Base-by-base conservation (phyloP, 2,888 invertebrate genomes). In the Microctonus hyperodae region DNA sequence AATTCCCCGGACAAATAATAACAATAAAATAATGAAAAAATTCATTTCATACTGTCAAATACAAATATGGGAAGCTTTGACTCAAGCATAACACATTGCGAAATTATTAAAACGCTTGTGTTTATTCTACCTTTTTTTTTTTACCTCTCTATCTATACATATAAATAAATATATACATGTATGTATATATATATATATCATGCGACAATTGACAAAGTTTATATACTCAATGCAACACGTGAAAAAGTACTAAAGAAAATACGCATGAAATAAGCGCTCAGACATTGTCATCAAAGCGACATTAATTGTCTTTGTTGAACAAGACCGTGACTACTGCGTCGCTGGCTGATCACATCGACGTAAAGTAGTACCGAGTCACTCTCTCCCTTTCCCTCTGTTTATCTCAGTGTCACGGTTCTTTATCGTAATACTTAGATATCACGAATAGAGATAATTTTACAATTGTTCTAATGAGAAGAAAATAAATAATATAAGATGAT, bases 281-380 rank as follows among this genome's bases (percentile, higher is more conserved):
- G 9, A 59, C 7, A 59, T 59, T 28, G 20, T 23, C 23, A 13
- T 5, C 28, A 7, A 44, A 1, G 44, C 9, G 58, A 58, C 59
- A 25, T 44, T 59, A 59, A 59, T 59, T 59, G 59, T 48, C 59
- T 6, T 40, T 40, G 20, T 44, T 59, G n/a, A 28, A 59, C 25
- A 59, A 59, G 55, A 16, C 28, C 33, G 55, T 55, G 55, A 31
- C 31, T 16, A 51, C 55, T 55, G 28, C 31, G 55, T 31, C 16
- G 31, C 55, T 31, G 31, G 9, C 33, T 16, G 20, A 20, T 9
- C 20, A 20, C 10, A 16, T 16, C 20, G 31, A 33, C 23, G 10
- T 56, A 16, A 20, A 56, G 11, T 25, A 31, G 55, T n/a, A n/a
- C n/a, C n/a, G n/a, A n/a, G 33, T 33, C 22, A 16, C 33, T 13